Conservation (phyloP, 23 tunicate species). For the Trididemnum clinides region DNA sequence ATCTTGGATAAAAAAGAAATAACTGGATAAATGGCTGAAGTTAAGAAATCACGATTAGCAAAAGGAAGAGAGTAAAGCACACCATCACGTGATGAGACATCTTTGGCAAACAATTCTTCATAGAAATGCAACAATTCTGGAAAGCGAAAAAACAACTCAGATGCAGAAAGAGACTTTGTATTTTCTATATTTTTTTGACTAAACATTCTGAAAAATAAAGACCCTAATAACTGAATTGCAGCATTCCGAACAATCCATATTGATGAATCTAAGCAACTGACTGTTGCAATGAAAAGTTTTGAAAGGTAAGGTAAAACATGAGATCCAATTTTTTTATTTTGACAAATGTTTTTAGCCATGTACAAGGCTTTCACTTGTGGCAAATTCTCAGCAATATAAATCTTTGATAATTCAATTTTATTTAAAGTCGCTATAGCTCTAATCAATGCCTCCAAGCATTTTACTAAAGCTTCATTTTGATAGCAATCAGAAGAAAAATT, state of each 20-base stretch:
- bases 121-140: conserved; percentile 34
- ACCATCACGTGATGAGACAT: no score
- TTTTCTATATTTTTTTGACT: conserved; percentile 81
- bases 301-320: neutral
- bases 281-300: conserved; percentile 22
- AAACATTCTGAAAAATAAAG: conserved; percentile 68
- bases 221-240: conserved; percentile 65
- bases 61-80: no score
- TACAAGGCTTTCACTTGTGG: conserved; percentile 79
- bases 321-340: conserved; percentile 48
- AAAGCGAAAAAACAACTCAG: conserved; percentile 71
- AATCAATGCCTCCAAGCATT: neutral
- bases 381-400: conserved; percentile 32
- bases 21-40: no score
- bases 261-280: conserved; percentile 44
- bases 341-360: conserved; percentile 51
- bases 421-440: neutral
- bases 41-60: no score
- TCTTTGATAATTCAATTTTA: neutral
- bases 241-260: conserved; percentile 89
- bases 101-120: neutral
- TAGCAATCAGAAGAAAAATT: neutral
- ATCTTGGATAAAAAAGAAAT: no score
- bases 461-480: neutral
- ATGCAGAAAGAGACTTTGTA: conserved; percentile 52